phyloP scores from a whole-genome alignment of 23 tunicate genomes.

The Oikopleura dioica region DNA sequence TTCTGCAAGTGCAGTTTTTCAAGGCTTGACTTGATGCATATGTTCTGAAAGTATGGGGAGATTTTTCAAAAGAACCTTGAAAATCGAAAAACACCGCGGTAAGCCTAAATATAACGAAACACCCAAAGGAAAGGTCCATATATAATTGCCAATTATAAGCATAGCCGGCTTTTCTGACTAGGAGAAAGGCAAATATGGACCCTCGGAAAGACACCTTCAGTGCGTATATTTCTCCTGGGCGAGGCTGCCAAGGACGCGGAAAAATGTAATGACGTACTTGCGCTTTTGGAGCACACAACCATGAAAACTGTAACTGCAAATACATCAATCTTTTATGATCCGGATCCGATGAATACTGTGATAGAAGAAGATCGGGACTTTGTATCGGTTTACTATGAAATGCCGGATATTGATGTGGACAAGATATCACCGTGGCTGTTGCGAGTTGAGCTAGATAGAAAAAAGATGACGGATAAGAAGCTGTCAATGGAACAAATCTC shows the following conservation, averaged over 20 bases:
- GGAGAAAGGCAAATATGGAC: too few species aligned
- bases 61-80: too few species aligned
- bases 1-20: too few species aligned
- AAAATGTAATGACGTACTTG: conserved; percentile 69
- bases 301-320: conserved; percentile 82
- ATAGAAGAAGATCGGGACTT: conserved; percentile 84
- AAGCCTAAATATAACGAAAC: conserved; percentile 79
- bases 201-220: conserved; percentile 87
- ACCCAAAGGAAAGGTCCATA: too few species aligned
- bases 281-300: conserved; percentile 82
- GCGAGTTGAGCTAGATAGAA: conserved; percentile 80
- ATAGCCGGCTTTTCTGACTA: too few species aligned
- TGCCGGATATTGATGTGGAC: conserved; percentile 90
- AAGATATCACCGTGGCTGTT: conserved; percentile 88
- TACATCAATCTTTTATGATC: conserved; percentile 88
- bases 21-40: too few species aligned
- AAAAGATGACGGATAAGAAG: conserved; percentile 96
- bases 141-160: too few species aligned
- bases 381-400: conserved; percentile 81
- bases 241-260: conserved; percentile 78
- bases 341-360: conserved; percentile 71
- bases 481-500: conserved; percentile 97
- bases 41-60: too few species aligned
- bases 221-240: conserved; percentile 64
- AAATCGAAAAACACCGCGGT: too few species aligned